Base-by-base conservation (phyloP, 2,888 invertebrate species). In the Lithosia quadra region DNA sequence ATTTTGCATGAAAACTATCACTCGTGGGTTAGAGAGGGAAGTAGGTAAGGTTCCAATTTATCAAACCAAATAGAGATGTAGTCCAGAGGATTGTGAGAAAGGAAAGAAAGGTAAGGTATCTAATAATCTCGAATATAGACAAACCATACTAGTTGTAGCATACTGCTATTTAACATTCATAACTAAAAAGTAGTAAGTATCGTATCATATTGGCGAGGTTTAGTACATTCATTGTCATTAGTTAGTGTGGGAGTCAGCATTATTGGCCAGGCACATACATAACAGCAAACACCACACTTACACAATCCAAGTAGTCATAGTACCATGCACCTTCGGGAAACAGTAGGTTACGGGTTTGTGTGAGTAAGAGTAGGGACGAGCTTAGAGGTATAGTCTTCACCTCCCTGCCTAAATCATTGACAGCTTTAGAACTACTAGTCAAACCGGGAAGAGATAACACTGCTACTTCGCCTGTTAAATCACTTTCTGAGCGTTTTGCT, bases 301-400 rank as follows among this genome's bases (percentile, higher is more conserved):
- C 94, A 89, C 91, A 78, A 88, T 93, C 91, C 89, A 94, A 87
- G 85, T 93, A 94, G 83, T 92, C 89, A 94, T 87, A 94, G 90
- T 94, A 94, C 94, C 94, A 94, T 91, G 92, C 92, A 90, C 90
- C 93, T 62, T 92, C 92, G 22, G 92, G 91, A 69, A 72, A 81
- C 33, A 94, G 83, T 39, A 94, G 86, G 58, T 84, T 90, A 67
- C 90, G 86, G 68, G 93, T 93, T 83, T 94, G 94, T 79, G 90
- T 90, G 4, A 94, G 72, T 2, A 94, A 87, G 3, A 92, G 83
- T n/a, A 94, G 83, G 72, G 94, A 92, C 5, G 92, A 91, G 75
- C 84, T 88, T 55, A 93, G 81, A 36, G 94, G 94, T 39, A 94
- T 88, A 57, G 69, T 85, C 70, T 90, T 92, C 0, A 93, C 86